phyloP scores from a whole-genome alignment of 2,888 invertebrate species.

The Lamproptera curius region DNA sequence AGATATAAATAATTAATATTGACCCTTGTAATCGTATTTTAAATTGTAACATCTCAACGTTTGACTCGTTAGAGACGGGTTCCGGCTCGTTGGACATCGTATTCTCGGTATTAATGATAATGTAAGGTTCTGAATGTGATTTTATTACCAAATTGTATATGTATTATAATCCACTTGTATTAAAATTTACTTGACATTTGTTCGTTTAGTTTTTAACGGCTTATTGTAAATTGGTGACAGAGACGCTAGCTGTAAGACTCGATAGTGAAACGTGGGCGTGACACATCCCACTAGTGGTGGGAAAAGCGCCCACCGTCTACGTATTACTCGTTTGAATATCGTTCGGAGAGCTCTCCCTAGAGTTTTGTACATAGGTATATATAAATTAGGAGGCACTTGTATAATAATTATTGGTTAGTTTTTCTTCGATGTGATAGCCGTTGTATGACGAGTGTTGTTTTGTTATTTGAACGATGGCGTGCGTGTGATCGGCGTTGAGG shows the following conservation, averaged over 20 bases:
- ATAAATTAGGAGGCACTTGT: slow-evolving; percentile 10
- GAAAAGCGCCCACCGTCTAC: background rate
- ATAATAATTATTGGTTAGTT: slow-evolving; percentile 14
- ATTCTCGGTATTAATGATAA: background rate
- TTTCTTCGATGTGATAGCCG: slow-evolving; percentile 21
- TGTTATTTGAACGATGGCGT: slow-evolving; percentile 7
- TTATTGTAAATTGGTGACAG: slow-evolving; percentile 9
- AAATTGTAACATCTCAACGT: background rate
- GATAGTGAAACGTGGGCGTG: background rate
- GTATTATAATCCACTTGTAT: background rate
- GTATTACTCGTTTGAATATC: background rate
- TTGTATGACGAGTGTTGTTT: slow-evolving; percentile 6
- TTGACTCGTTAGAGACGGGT: background rate
- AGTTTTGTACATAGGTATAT: slow-evolving; percentile 20
- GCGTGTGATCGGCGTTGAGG: background rate
- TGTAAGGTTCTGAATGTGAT: slow-evolving; percentile 4
- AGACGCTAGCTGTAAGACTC: background rate
- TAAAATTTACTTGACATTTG: slow-evolving; percentile 1
- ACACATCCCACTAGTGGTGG: background rate
- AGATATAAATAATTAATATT: no score
- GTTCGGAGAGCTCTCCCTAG: background rate
- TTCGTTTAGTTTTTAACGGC: background rate
- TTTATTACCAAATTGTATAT: slow-evolving; percentile 15
- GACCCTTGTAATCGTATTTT: no score
- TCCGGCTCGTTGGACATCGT: background rate